phyloP scores from a whole-genome alignment of 1,140 invertebrate genomes.

The Nomia melanderi region DNA sequence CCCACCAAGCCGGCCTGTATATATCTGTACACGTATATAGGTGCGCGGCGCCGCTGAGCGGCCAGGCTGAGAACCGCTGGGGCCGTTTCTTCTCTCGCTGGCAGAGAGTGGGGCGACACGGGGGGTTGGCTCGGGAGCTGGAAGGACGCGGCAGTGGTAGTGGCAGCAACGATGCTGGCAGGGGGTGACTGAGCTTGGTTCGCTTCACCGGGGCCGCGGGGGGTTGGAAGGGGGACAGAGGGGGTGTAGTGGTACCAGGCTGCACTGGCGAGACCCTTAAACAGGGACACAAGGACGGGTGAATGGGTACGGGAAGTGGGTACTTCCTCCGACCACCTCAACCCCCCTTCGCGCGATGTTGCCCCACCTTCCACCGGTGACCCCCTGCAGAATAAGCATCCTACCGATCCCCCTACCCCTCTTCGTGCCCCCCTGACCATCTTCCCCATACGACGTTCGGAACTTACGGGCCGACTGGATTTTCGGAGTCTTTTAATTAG shows the following conservation, averaged over 20 bases:
- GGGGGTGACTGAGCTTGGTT: constrained; percentile 42
- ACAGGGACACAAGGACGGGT: constrained; percentile 59
- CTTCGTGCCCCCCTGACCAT: background rate
- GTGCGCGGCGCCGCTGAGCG: constrained; percentile 27
- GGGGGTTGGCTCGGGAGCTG: constrained; percentile 37
- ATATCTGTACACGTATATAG: constrained; percentile 39
- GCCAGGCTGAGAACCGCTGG: constrained; percentile 55
- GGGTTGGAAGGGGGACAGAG: constrained; percentile 8
- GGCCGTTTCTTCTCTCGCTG: constrained; percentile 47
- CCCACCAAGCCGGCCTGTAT: constrained; percentile 10
- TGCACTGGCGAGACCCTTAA: constrained; percentile 55
- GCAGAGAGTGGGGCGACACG: constrained; percentile 42
- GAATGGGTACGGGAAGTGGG: constrained; percentile 51
- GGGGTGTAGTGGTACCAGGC: constrained; percentile 61
- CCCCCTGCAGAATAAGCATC: constrained; percentile 5
- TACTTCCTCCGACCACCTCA: constrained; percentile 51
- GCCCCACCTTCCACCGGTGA: constrained; percentile 13
- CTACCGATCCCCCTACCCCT: background rate
- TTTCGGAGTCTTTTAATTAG: constrained; percentile 54
- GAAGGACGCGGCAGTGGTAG: constrained; percentile 26
- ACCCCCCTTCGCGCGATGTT: constrained; percentile 12
- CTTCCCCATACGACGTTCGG: constrained; percentile 1
- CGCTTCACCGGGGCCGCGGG: background rate
- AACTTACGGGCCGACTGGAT: constrained; percentile 47
- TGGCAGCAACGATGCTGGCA: constrained; percentile 36